These are phyloP conservation scores for Odontomyia ornata DNA, from an alignment of 2,888 invertebrate species.

Conservation along the genomic window DNA sequence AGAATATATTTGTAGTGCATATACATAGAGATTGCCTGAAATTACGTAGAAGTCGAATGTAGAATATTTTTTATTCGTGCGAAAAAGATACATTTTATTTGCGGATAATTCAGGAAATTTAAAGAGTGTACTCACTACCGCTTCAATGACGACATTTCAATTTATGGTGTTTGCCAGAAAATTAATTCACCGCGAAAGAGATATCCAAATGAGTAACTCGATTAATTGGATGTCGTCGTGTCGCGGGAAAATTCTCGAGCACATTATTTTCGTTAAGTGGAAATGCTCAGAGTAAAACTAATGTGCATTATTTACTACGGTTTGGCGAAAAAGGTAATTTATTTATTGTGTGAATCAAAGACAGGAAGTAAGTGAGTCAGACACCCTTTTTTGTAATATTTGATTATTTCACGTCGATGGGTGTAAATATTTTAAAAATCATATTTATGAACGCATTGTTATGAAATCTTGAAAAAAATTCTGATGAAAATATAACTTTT, in stretches of 20 bases:
- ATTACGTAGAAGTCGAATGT: too few species aligned
- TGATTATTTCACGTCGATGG: too few species aligned
- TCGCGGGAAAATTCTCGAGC: too few species aligned
- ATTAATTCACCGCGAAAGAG: conserved; percentile 21
- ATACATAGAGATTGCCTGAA: too few species aligned
- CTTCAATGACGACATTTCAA: conserved; percentile 12
- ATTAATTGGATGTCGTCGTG: not conserved
- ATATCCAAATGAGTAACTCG: conserved; percentile 10
- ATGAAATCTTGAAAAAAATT: not conserved
- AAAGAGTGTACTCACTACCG: too few species aligned
- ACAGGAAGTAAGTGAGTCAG: not conserved
- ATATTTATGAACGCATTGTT: not conserved
- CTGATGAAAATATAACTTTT: not conserved
- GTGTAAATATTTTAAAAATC: not conserved
- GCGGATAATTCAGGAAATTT: too few species aligned
- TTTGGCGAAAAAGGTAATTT: not conserved
- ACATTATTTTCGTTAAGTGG: not conserved
- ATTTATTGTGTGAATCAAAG: not conserved
- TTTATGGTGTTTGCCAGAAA: conserved; percentile 30
- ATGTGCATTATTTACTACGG: not conserved
- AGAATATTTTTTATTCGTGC: too few species aligned
- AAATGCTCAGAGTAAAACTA: too few species aligned
- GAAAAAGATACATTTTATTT: too few species aligned
- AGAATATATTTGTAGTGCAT: too few species aligned
- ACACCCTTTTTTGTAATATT: not conserved